Conservation (phyloP, 2,113 vertebrate genomes). For the Baryphthengus martii region DNA sequence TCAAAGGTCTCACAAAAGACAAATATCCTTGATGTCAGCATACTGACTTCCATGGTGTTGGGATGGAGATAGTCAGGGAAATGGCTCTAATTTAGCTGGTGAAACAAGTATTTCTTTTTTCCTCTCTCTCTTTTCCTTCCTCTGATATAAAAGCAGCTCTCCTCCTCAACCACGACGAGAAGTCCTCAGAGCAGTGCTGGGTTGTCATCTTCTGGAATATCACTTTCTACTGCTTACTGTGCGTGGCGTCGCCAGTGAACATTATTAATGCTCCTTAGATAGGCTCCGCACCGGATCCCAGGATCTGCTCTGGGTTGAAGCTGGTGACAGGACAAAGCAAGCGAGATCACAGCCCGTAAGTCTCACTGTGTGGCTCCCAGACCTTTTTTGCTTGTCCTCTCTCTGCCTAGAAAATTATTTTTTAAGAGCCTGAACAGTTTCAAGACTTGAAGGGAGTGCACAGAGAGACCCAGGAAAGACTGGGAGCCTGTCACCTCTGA, state of each 20-base stretch:
- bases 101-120: neutral
- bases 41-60: rapidly evolving
- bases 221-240: neutral
- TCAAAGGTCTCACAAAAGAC: neutral
- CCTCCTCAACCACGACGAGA: neutral
- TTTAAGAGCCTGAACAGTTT: neutral
- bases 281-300: neutral
- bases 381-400: neutral
- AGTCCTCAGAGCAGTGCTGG: neutral
- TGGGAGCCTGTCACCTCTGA: neutral
- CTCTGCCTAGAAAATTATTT: neutral
- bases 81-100: neutral
- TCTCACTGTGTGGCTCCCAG: neutral
- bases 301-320: neutral
- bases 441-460: neutral
- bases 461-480: rapidly evolving
- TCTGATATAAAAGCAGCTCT: neutral
- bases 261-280: neutral
- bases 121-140: neutral
- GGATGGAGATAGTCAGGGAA: neutral
- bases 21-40: neutral
- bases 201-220: neutral
- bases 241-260: neutral
- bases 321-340: neutral
- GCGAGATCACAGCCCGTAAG: neutral